Evolutionary conservation across 2,888 invertebrate genomes (phyloP).

Genomic region (Agrotis puta): DNA sequence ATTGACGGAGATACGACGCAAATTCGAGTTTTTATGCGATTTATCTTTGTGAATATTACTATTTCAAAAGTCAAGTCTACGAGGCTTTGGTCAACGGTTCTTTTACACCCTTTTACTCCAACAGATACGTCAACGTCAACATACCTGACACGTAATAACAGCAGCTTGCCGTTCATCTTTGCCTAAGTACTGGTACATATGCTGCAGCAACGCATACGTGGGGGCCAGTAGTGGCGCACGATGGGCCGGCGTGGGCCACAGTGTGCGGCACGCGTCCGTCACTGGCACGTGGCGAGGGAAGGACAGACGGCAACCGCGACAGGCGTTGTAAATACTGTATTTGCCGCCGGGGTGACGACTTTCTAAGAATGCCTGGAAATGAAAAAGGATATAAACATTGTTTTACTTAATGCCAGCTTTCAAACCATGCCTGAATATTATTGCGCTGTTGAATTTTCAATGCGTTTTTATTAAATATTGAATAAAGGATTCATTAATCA

Average conservation of each 20-base stretch:
- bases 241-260: conserved; percentile 92
- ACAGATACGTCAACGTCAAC: background rate
- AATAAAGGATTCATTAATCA: no score
- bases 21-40: no score
- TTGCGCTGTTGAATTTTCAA: background rate
- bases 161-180: conserved; percentile 96
- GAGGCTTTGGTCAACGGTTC: no score
- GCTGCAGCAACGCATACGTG: conserved; percentile 95
- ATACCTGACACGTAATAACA: conserved; percentile 96
- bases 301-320: conserved; percentile 87
- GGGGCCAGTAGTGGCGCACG: conserved; percentile 95
- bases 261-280: conserved; percentile 90
- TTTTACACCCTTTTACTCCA: no score
- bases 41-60: no score
- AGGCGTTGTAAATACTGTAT: conserved; percentile 96
- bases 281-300: conserved; percentile 91
- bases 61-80: no score
- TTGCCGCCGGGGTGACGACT: conserved; percentile 94
- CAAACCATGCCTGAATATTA: background rate
- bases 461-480: background rate
- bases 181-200: conserved; percentile 96
- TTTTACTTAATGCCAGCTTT: background rate
- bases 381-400: background rate
- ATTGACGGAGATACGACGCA: no score
- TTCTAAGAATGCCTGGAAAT: conserved; percentile 92